Base-by-base conservation (phyloP, 1,140 invertebrate genomes). In the Coenobita brevimanus region DNA sequence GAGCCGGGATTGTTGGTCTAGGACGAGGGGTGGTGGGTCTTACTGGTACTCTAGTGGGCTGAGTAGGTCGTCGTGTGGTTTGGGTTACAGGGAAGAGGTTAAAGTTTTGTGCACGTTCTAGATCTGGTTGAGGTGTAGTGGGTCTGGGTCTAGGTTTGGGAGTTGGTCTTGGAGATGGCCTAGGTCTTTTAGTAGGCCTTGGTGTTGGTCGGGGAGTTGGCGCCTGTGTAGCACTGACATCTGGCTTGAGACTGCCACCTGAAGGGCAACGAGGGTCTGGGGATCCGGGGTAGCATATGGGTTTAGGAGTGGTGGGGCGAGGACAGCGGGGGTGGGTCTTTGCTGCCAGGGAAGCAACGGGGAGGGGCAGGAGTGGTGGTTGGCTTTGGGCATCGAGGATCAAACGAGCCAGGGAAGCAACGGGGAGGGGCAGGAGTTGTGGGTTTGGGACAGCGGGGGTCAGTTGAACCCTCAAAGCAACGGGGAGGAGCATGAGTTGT, bases 71-170 rank as follows among this genome's bases (percentile, higher is more conserved):
- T n/a, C 43, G 50, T 62, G 86, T 90, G 27, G 89, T 88, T 8
- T 60, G 60, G 27, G 88, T 89, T 17, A 64, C 88, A 6, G 90
- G 88, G 46, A 87, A 89, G 27, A 90, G 64, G 3, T 60, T 73
- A 27, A 46, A 89, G 15, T 75, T 92, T 91, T 94, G 95, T 15
- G 92, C 92, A 0, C 92, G 17, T 24, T n/a, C 50, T n/a, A 1
- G 30, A n/a, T 43, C 41, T 71, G 43, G 62, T 21, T 67, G 27
- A 17, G 36, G 3, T 6, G 73, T 64, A 24, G 73, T 79, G 24
- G 73, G 83, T 67, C 46, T 43, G 93, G 41, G 93, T n/a, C n/a
- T n/a, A n/a, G n/a, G n/a, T n/a, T n/a, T n/a, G n/a, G n/a, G n/a
- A n/a, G n/a, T n/a, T n/a, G n/a, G n/a, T n/a, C n/a, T n/a, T n/a